A percentile compares a stretch with the other conserved stretches of the same genome.
phyloP scores from a whole-genome alignment of 64 coral and sea anemone species.

The Stichodactyla helianthus region DNA sequence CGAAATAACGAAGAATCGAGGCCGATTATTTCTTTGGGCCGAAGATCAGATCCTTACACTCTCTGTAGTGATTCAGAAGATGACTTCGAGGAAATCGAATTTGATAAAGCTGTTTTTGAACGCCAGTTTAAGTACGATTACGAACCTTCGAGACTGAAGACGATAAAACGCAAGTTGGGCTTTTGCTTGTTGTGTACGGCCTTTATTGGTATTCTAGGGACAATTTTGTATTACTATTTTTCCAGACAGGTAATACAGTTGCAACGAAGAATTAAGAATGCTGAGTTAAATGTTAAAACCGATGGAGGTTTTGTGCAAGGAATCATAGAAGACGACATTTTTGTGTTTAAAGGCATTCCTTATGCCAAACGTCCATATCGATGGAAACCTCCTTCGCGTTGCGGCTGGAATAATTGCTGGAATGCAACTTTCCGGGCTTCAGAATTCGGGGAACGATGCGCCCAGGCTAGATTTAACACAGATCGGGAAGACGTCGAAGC shows the following conservation, averaged over 20 bases:
- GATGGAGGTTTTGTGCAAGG: conserved; percentile 41
- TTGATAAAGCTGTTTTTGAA: conserved; percentile 22
- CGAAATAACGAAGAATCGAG: conserved; percentile 13
- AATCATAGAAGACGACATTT: conserved; percentile 24
- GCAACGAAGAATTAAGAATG: neutral
- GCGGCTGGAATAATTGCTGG: conserved; percentile 46
- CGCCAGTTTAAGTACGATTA: neutral
- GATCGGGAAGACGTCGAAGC: neutral
- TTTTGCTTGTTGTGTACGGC: neutral
- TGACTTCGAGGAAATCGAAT: conserved; percentile 12
- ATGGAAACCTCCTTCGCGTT: conserved; percentile 42
- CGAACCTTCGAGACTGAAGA: neutral
- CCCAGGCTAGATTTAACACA: conserved; percentile 30
- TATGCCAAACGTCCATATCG: conserved; percentile 44
- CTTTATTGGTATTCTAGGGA: conserved; percentile 23
- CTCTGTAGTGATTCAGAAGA: conserved; percentile 12
- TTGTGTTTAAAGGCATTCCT: conserved; percentile 79
- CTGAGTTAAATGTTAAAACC: neutral
- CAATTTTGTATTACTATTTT: conserved; percentile 44
- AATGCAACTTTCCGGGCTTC: conserved; percentile 47
- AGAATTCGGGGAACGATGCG: conserved; percentile 48
- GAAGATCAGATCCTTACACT: conserved; percentile 13
- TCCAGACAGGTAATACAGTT: conserved; percentile 8
- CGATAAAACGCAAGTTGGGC: neutral
- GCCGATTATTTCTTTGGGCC: conserved; percentile 15